phyloP scores from a whole-genome alignment of 2,797 vertebrate genomes.

The Bradypodion pumilum region DNA sequence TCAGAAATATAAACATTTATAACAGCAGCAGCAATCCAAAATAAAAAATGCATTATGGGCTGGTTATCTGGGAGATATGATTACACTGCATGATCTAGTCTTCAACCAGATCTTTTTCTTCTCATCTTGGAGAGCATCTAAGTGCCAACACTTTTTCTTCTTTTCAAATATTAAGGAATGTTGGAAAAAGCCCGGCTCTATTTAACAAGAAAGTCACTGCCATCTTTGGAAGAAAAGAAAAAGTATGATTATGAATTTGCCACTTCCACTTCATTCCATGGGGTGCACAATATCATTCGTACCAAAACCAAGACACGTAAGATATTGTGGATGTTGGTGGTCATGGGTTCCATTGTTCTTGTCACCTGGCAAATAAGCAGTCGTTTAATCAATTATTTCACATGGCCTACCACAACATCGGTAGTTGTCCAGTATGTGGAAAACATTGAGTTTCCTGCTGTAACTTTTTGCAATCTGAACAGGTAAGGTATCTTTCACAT shows the following conservation, averaged over 20 bases:
- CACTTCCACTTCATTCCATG: constrained; percentile 75
- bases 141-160: neutral
- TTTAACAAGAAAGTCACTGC: constrained; percentile 65
- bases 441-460: constrained; percentile 75
- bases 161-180: constrained; percentile 61
- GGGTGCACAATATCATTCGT: constrained; percentile 69
- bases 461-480: constrained; percentile 80
- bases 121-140: neutral
- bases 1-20: neutral
- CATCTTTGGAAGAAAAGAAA: constrained; percentile 62
- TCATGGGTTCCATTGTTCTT: constrained; percentile 58
- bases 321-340: constrained; percentile 68
- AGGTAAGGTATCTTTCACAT: constrained; percentile 66
- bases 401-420: constrained; percentile 76
- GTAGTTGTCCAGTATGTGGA: constrained; percentile 76
- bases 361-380: constrained; percentile 70
- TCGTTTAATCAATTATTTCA: constrained; percentile 75
- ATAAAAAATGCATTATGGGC: neutral
- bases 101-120: neutral
- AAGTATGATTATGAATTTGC: constrained; percentile 73
- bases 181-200: constrained; percentile 64
- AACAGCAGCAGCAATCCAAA: neutral
- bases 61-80: neutral
- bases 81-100: neutral
- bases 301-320: constrained; percentile 61